Evolutionary conservation across 64 coral and sea anemone genomes (phyloP).

Genomic region (Montipora cactus): DNA sequence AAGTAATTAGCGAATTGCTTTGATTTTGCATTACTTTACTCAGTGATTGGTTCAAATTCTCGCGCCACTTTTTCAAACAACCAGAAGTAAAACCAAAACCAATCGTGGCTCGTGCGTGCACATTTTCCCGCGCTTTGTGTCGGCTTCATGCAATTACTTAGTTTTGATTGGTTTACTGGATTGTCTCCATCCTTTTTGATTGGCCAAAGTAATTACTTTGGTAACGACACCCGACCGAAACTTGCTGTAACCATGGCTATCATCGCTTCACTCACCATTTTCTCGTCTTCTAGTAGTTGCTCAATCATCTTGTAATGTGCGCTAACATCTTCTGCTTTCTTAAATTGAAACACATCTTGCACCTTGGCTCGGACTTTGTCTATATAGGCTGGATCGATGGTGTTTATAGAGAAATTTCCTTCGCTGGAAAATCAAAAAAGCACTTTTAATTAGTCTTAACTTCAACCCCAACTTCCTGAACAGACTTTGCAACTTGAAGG

Average conservation of each 20-base stretch:
- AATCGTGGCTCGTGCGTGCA: no score
- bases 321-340: slow-evolving; percentile 71
- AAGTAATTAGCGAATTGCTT: no score
- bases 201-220: no score
- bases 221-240: neutral
- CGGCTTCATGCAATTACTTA: no score
- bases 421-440: slow-evolving; percentile 44
- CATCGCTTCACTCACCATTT: slow-evolving; percentile 80
- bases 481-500: no score
- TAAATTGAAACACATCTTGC: slow-evolving; percentile 83
- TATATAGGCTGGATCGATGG: slow-evolving; percentile 90
- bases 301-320: slow-evolving; percentile 87
- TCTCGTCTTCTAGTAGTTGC: slow-evolving; percentile 90
- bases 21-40: no score
- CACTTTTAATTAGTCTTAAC: neutral
- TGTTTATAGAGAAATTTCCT: slow-evolving; percentile 58
- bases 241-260: neutral
- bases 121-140: no score
- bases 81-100: no score
- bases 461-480: neutral
- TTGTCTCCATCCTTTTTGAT: no score
- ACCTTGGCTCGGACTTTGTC: slow-evolving; percentile 83
- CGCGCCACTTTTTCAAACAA: no score
- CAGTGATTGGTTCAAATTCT: no score
- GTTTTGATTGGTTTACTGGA: no score